These are phyloP conservation scores for Syngnathus typhle DNA, from an alignment of 2,113 vertebrate species.

Conservation along the genomic window DNA sequence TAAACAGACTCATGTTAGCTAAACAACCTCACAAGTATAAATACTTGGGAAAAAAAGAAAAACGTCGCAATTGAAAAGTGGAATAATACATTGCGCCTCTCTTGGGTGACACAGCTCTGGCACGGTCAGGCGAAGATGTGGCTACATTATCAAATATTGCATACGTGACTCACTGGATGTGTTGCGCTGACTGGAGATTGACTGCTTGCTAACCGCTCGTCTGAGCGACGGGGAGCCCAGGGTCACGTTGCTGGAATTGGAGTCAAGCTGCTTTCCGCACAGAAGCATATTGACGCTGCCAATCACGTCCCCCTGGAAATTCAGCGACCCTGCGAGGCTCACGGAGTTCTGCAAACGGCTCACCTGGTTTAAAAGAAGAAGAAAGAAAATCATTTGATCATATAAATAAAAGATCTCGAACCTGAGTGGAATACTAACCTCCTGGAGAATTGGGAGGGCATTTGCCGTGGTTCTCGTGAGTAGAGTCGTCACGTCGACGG, in stretches of 20 bases:
- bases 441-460: constrained; percentile 40
- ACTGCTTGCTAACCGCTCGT: constrained; percentile 7
- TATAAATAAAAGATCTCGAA: background rate
- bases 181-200: constrained; percentile 20
- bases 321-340: constrained; percentile 39
- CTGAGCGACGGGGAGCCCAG: constrained; percentile 5
- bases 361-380: constrained; percentile 33
- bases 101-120: background rate
- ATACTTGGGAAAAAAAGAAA: background rate
- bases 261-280: constrained; percentile 43
- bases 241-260: constrained; percentile 39
- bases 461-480: constrained; percentile 31
- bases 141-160: background rate
- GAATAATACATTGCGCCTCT: background rate
- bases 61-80: background rate
- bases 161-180: constrained; percentile 63
- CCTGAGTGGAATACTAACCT: constrained; percentile 46
- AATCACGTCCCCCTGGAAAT: constrained; percentile 54
- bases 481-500: constrained; percentile 11
- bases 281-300: constrained; percentile 58
- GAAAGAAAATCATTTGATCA: background rate
- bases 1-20: too few relatives aligned
- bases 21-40: background rate
- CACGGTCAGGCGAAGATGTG: background rate
- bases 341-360: constrained; percentile 40